Evolutionary conservation across 2,797 vertebrate species (phyloP), one percentile per base, ranked within the genome.

Genomic region (Rousettus madagascariensis): DNA sequence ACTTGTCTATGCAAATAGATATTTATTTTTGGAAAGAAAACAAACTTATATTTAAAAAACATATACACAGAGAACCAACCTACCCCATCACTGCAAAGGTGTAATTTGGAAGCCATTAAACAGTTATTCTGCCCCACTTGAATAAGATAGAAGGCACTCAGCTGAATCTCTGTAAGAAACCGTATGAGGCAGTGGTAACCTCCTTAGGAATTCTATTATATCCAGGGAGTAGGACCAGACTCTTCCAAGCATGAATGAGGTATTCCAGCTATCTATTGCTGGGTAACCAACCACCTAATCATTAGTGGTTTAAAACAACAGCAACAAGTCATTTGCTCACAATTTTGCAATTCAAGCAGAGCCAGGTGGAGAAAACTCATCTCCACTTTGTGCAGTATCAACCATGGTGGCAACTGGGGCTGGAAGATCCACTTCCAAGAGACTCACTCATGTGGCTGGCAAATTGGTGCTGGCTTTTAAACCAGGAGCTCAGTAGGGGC

Each of bases 1-100:
- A 85, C 90, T 96, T 97, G 63, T 96, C 66, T 93, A 94, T 77
- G 75, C 86, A 93, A 96, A 92, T 92, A 78, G 57, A 74, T 91
- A 85, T 95, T 94, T 96, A 95, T 90, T 74, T 92, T 79, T 71
- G 79, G 36, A 93, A 86, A 41, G 51, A 85, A 96, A 95, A 94
- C 36, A 94, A 86, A 91, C 71, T 55, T 80, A 84, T 36, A 80
- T 96, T 96, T 43, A 69, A 71, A 90, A 95, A 94, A 77, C 26
- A 79, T 53, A 77, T 36, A 86, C 28, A 22, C 19, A 46, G 43
- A 93, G 79, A 91, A 51, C 17, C 61, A 78, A 94, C 63, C 53
- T 36, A 41, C 63, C 33, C 33, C 46, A 55, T 91, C 46, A 82
- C 10, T 26, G 95, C 26, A 79, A 84, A 91, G 75, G 66, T 90